Percentiles rank a stretch among this genome's conserved stretches.
phyloP scores from a whole-genome alignment of 2,113 vertebrate species.

The Menura novaehollandiae region DNA sequence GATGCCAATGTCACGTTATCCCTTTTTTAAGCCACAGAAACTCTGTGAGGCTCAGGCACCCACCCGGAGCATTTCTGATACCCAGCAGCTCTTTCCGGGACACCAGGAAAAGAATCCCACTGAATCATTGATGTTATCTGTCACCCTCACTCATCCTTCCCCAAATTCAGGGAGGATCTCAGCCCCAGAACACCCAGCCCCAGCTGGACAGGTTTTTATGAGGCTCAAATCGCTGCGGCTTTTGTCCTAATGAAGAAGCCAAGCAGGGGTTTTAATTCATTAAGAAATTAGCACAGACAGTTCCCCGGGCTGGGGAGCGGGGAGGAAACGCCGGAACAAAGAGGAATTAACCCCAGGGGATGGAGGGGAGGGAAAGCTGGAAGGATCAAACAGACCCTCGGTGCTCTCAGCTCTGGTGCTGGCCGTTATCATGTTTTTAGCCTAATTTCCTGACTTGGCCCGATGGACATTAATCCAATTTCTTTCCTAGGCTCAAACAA shows the following conservation, averaged over 20 bases:
- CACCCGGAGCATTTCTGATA: accelerated
- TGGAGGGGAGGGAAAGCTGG: neutral
- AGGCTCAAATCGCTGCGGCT: neutral
- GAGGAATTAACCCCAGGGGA: neutral
- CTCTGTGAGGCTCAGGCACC: accelerated
- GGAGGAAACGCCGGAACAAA: neutral
- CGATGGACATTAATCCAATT: neutral
- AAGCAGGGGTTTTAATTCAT: slow-evolving; percentile 11
- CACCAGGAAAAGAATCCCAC: neutral
- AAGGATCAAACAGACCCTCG: neutral
- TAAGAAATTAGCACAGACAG: neutral
- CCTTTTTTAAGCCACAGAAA: accelerated
- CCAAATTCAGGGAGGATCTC: neutral
- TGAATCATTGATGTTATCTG: neutral
- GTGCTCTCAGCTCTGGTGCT: neutral
- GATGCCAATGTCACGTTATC: accelerated
- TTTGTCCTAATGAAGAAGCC: neutral
- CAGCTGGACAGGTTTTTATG: neutral
- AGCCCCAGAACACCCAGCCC: neutral
- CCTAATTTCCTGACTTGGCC: neutral
- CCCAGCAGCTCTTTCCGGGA: neutral
- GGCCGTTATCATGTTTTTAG: neutral
- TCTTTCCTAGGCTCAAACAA: neutral
- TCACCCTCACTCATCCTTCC: accelerated
- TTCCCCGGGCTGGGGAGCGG: neutral